phyloP scores from a whole-genome alignment of 1,140 invertebrate genomes.

The Magallana gigas region DNA sequence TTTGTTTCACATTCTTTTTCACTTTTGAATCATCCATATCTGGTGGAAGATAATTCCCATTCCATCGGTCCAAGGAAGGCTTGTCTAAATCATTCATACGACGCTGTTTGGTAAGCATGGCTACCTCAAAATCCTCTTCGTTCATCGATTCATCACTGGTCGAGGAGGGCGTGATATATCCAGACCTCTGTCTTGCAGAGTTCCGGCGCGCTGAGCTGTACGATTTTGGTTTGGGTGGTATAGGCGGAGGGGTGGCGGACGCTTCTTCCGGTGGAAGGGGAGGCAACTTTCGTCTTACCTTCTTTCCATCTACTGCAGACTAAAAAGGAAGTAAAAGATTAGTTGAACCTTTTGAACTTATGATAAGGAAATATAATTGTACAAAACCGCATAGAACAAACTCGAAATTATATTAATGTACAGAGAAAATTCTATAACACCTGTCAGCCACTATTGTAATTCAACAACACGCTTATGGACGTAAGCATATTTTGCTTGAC shows the following conservation, averaged over 20 bases:
- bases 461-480: not conserved
- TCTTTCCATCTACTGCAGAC: conserved; percentile 67
- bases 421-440: too few species aligned
- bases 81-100: conserved; percentile 66
- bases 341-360: too few species aligned
- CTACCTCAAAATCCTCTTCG: conserved; percentile 74
- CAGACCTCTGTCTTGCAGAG: conserved; percentile 42
- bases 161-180: conserved; percentile 61
- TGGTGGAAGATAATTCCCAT: conserved; percentile 64
- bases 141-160: conserved; percentile 73
- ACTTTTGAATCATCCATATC: conserved; percentile 46
- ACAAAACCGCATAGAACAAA: too few species aligned
- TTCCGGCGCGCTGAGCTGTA: conserved; percentile 49
- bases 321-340: conserved; percentile 14
- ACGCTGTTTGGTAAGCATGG: conserved; percentile 66
- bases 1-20: conserved; percentile 56
- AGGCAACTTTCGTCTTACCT: conserved; percentile 82
- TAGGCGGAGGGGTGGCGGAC: conserved; percentile 37
- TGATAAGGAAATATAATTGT: too few species aligned
- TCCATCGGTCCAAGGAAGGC: conserved; percentile 64
- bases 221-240: conserved; percentile 51
- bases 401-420: too few species aligned
- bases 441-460: too few species aligned
- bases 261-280: conserved; percentile 83
- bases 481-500: not conserved